A percentile compares a stretch with the other conserved stretches of the same genome.
phyloP scores from a whole-genome alignment of 2,888 invertebrate genomes.

The Stictocephala bisonia region DNA sequence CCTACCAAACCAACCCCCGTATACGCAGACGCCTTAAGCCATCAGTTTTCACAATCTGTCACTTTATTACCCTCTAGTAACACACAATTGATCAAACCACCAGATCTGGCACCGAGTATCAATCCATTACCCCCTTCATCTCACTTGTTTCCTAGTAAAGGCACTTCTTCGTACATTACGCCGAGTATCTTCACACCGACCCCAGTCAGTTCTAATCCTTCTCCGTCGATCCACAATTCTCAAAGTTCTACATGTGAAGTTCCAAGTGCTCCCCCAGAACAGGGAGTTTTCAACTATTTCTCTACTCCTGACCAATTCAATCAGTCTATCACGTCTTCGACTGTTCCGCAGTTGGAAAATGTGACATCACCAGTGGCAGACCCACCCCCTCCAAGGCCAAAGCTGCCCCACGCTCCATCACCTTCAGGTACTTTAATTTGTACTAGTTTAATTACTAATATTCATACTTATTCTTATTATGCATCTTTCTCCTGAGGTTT shows the following conservation, averaged over 20 bases:
- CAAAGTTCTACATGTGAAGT: background rate
- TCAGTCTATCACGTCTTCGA: background rate
- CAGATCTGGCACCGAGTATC: background rate
- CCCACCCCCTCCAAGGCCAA: conserved; percentile 3
- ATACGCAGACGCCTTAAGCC: conserved; percentile 35
- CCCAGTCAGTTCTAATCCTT: conserved; percentile 15
- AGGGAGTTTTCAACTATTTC: conserved; percentile 24
- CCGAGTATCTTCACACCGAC: conserved; percentile 25
- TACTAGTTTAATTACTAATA: too few relatives aligned
- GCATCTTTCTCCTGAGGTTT: too few relatives aligned
- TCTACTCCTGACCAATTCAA: background rate
- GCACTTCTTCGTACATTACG: background rate
- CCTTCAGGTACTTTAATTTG: conserved; percentile 38
- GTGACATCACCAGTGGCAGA: conserved; percentile 41
- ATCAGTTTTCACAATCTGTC: background rate
- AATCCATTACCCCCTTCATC: background rate
- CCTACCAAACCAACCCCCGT: conserved; percentile 38
- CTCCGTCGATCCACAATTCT: background rate
- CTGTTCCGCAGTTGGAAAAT: conserved; percentile 56
- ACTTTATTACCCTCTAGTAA: background rate
- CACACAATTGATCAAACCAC: background rate
- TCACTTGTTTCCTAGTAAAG: background rate
- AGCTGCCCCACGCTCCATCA: conserved; percentile 2
- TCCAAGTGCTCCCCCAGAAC: conserved; percentile 22
- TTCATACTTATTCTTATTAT: too few relatives aligned